phyloP scores from a whole-genome alignment of 2,113 vertebrate species.

The Equus przewalskii region DNA sequence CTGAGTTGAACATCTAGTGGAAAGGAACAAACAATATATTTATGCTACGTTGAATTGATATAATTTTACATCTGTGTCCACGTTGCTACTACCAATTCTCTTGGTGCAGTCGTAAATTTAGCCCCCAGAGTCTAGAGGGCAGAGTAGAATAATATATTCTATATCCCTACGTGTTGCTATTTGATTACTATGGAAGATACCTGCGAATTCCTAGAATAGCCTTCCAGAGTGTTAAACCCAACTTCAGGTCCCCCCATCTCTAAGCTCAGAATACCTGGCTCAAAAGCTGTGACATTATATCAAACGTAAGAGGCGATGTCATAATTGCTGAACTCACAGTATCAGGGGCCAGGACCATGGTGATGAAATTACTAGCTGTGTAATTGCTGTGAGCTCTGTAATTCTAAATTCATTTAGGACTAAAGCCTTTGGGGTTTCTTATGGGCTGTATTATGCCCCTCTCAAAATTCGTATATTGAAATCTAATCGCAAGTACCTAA shows the following conservation, averaged over 20 bases:
- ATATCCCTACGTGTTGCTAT: neutral
- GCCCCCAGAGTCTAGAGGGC: neutral
- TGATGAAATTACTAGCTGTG: neutral
- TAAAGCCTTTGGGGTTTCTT: neutral
- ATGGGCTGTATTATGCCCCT: neutral
- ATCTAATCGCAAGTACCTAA: neutral
- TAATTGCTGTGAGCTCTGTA: neutral
- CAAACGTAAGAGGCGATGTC: neutral
- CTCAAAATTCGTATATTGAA: neutral
- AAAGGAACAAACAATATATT: constrained; percentile 27
- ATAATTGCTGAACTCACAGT: neutral
- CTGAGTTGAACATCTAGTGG: neutral
- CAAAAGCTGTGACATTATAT: neutral
- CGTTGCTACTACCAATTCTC: neutral
- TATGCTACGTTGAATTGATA: neutral
- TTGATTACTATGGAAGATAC: neutral
- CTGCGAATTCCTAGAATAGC: neutral
- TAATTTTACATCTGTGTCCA: constrained; percentile 39
- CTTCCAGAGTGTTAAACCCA: neutral
- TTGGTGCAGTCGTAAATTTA: neutral
- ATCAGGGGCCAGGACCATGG: neutral
- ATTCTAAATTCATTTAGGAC: neutral
- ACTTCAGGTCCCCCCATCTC: neutral
- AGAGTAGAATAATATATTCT: neutral
- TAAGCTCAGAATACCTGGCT: neutral